Evolutionary conservation across 1,140 invertebrate genomes (phyloP).

Genomic region (Leptinotarsa texana): DNA sequence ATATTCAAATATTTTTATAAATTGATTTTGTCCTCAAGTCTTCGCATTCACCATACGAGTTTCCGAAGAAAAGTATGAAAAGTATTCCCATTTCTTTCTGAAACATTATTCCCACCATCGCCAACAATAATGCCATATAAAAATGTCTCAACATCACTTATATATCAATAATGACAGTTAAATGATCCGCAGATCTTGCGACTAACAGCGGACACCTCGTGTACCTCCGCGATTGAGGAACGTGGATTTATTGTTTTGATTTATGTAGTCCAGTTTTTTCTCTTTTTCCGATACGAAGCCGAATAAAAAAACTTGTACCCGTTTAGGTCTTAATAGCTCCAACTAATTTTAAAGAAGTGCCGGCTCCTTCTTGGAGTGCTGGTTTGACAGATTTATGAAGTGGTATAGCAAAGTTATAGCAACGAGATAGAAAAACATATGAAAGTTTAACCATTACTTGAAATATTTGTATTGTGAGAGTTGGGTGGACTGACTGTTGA

Average conservation of each 20-base stretch:
- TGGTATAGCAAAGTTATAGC: conserved; percentile 7
- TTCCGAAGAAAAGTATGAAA: too few species aligned
- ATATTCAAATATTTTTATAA: too few species aligned
- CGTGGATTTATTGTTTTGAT: conserved; percentile 18
- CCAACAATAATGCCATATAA: not conserved
- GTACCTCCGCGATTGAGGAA: conserved; percentile 7
- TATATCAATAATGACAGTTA: conserved; percentile 11
- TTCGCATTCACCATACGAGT: too few species aligned
- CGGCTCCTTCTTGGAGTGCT: conserved; percentile 21
- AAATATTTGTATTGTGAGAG: conserved; percentile 6
- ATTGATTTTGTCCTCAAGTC: too few species aligned
- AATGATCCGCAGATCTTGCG: not conserved
- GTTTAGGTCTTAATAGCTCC: conserved; percentile 19
- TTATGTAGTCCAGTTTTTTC: conserved; percentile 19
- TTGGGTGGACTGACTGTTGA: not conserved
- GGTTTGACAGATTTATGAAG: conserved; percentile 20
- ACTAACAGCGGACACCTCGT: not conserved
- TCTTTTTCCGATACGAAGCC: conserved; percentile 10
- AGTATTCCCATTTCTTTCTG: too few species aligned
- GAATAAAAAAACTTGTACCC: conserved; percentile 11
- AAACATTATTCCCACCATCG: not conserved
- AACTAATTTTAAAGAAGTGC: conserved; percentile 23
- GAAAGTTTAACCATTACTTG: not conserved
- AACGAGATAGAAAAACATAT: not conserved
- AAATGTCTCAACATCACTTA: not conserved